These are phyloP conservation scores for Nymphicus hollandicus DNA, from an alignment of 2,113 vertebrate genomes.

Conservation along the genomic window DNA sequence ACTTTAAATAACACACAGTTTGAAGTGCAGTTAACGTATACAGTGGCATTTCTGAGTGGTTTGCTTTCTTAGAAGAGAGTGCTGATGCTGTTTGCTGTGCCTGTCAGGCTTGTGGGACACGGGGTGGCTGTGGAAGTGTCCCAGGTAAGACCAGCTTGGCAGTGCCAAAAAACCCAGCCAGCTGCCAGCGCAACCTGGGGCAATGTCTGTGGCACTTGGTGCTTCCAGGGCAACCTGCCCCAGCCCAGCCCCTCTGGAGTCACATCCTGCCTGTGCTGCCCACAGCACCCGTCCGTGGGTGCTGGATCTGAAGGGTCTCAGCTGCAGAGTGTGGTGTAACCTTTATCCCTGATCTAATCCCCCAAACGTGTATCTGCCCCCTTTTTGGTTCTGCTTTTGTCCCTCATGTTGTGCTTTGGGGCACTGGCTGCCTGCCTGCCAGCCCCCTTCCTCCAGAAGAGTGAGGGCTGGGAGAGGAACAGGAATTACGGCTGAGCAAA, in stretches of 20 bases:
- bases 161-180: background rate
- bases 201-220: background rate
- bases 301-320: background rate
- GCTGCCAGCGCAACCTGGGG: background rate
- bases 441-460: background rate
- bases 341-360: background rate
- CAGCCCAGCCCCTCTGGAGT: background rate
- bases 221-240: background rate
- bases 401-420: accelerated
- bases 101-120: accelerated
- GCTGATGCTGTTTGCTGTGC: background rate
- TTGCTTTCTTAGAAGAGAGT: background rate
- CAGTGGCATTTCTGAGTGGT: background rate
- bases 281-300: background rate
- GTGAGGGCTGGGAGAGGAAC: background rate
- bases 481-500: background rate
- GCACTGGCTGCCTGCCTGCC: background rate
- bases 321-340: background rate
- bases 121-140: background rate
- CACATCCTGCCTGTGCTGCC: background rate
- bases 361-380: background rate
- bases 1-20: background rate
- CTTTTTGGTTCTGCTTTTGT: background rate
- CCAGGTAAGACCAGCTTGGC: background rate
- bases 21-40: background rate